Evolutionary conservation across 2,888 invertebrate species (phyloP).

Genomic region (Morpho deidamia): DNA sequence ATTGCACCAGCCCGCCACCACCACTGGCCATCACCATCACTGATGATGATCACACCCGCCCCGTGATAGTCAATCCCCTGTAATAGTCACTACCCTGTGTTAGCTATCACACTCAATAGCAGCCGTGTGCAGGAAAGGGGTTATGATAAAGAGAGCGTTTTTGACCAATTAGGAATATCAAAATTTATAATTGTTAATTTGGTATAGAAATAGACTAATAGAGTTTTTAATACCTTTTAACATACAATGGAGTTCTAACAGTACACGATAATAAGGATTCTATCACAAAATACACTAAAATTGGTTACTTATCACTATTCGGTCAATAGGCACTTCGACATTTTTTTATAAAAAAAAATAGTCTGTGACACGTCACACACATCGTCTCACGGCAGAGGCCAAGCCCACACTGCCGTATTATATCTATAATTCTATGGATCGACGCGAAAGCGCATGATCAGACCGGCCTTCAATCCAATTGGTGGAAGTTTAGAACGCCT

Average conservation of each 20-base stretch:
- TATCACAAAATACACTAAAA: conserved; percentile 47
- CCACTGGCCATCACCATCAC: conserved; percentile 76
- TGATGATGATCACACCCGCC: conserved; percentile 32
- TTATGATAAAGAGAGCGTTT: neutral
- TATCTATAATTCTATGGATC: conserved; percentile 72
- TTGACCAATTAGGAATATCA: neutral
- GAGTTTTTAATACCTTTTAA: neutral
- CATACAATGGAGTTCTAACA: neutral
- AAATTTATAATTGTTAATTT: neutral
- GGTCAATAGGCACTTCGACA: conserved; percentile 65
- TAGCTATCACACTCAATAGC: conserved; percentile 11
- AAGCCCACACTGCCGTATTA: conserved; percentile 73
- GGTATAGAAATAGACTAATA: neutral
- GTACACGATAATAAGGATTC: conserved; percentile 31
- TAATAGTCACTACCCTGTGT: neutral
- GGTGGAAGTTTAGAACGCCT: conserved; percentile 60
- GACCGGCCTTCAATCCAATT: conserved; percentile 47
- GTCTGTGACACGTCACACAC: conserved; percentile 38
- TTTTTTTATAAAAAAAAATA: conserved; percentile 45
- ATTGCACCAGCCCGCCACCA: conserved; percentile 74
- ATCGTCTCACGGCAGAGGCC: conserved; percentile 59
- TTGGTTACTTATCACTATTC: conserved; percentile 37
- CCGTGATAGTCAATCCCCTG: conserved; percentile 6
- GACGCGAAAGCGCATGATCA: conserved; percentile 70
- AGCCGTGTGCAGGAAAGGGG: neutral